Base-by-base conservation (phyloP, 2,797 vertebrate genomes). In the Phrynocephalus forsythii region DNA sequence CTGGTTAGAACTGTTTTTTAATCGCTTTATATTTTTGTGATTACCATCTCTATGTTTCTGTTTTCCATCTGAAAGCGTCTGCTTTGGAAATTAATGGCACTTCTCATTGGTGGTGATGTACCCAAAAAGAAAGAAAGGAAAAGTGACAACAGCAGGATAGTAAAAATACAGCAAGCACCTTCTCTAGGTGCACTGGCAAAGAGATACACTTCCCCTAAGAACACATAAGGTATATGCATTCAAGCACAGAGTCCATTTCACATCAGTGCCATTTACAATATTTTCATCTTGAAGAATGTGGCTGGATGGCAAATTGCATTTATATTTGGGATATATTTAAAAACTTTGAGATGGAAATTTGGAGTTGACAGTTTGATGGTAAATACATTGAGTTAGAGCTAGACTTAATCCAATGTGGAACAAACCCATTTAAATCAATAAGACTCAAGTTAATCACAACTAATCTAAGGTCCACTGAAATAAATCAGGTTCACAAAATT, bases 1-100 rank as follows among this genome's bases (percentile, higher is more conserved):
- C 91, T 93, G 95, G 94, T 96, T 94, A 95, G 94, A 97, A 96
- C 95, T 94, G 94, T 96, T 97, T 90, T 97, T 96, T 96, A 96
- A 97, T 97, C 94, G 95, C 96, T 97, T 96, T 93, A 94, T 96
- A 95, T 96, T 96, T 96, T 96, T 95, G 92, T 81, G 87, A 95
- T 75, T 93, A 91, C 88, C 93, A 93, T 96, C 77, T 92, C 94
- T 28, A 28, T 85, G 91, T 92, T 88, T 93, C 89, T 93, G 83
- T 93, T 91, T 83, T 92, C 94, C 93, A 93, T 95, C 94, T 91
- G 30, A 75, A 88, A 91, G 91, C 85, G 83, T 93, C 92, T 91
- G 91, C 93, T 94, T 85, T 93, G 90, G 92, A 95, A 97, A 96
- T 95, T 93, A 93, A 93, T 75, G 82, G 71, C 67, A 71, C 77